Base-by-base conservation (phyloP, 1,140 invertebrate species). In the Eumaeus atala region DNA sequence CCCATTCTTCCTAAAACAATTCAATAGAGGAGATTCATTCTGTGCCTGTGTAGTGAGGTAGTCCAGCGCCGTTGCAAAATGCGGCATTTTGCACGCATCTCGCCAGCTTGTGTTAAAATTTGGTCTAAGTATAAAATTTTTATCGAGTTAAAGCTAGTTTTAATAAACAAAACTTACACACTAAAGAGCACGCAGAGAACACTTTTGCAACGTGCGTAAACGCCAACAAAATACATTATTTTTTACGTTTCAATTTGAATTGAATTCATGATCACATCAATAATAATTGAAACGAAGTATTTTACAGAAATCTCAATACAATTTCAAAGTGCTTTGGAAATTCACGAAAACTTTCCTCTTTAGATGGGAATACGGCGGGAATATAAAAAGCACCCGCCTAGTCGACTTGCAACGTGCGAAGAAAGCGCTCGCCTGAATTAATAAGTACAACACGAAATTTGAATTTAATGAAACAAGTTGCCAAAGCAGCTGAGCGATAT, bases 371-470 rank as follows among this genome's bases (percentile, higher is more conserved):
- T 56, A 62, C 72, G 70, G 67, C 54, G 65, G 51, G 74, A 78
- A 78, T 79, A 80, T 84, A 82, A 85, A 85, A 84, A 83, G 63
- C 72, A 81, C 49, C 61, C 70, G 70, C 66, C 66, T 58, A 60
- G 58, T 59, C 62, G 54, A 66, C 62, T 58, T 63, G 62, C 73
- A 72, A 71, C 70, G 78, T 78, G 69, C 68, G 68, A 62, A 59
- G 70, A 68, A 76, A 78, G 73, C 70, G 72, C 60, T 65, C 69
- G 64, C 68, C 70, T 87, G 84, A 87, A 87, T 88, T 88, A 87
- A 88, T 87, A 88, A 88, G 82, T 87, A 84, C 76, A 88, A 88
- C 85, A 87, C 83, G 77, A 88, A 88, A 87, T 87, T 87, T 87
- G 85, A 88, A 87, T 87, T 87, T 87, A 88, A 87, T 88, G 84